Conservation (phyloP, 2,113 vertebrate species). For the Xenopus laevis region DNA sequence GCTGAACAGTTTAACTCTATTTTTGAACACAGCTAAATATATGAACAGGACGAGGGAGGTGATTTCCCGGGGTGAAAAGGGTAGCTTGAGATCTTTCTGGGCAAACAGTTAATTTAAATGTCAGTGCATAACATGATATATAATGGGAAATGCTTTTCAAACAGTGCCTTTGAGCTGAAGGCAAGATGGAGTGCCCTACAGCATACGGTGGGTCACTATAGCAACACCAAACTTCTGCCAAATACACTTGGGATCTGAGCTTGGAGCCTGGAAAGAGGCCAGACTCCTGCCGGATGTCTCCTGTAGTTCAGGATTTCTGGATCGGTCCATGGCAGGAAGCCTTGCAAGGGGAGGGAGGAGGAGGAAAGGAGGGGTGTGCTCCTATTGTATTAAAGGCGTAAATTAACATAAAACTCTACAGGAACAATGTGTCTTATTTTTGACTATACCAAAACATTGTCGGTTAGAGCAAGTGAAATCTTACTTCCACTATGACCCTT, state of each 20-base stretch:
- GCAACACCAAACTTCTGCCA: conserved; percentile 32
- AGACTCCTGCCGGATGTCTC: conserved; percentile 40
- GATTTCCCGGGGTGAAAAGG: too few relatives aligned
- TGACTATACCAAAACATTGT: conserved; percentile 4
- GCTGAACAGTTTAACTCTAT: too few relatives aligned
- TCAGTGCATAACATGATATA: conserved; percentile 31
- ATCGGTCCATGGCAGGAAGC: conserved; percentile 40
- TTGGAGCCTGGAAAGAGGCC: conserved; percentile 31
- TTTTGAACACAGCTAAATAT: background rate
- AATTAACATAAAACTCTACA: conserved; percentile 1
- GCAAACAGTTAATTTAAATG: conserved; percentile 23
- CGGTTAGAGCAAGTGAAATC: background rate
- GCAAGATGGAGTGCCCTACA: conserved; percentile 32
- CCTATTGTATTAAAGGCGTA: conserved; percentile 33
- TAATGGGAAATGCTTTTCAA: conserved; percentile 40
- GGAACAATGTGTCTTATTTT: conserved; percentile 17
- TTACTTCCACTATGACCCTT: background rate
- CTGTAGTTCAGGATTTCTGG: conserved; percentile 45
- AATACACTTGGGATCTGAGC: conserved; percentile 32
- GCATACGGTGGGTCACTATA: conserved; percentile 28
- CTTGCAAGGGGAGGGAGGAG: conserved; percentile 22
- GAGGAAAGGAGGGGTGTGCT: conserved; percentile 33
- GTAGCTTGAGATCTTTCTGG: conserved; percentile 7
- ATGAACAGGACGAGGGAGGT: too few relatives aligned
- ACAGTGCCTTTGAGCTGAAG: conserved; percentile 29